These are phyloP conservation scores for Lepilemur ruficaudatus DNA, from an alignment of 2,797 vertebrate genomes.

Conservation along the genomic window DNA sequence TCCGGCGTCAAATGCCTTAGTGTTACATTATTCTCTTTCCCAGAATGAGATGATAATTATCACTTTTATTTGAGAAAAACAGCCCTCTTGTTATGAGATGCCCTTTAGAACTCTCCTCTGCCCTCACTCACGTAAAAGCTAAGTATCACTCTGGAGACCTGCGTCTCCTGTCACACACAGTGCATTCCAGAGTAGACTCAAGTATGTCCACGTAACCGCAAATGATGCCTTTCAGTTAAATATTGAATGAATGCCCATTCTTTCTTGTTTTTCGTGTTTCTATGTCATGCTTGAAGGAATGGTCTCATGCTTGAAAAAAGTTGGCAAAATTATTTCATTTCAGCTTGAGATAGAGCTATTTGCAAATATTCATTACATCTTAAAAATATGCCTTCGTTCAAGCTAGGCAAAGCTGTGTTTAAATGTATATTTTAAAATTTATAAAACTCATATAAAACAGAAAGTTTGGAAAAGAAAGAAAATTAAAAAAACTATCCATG, in stretches of 20 bases:
- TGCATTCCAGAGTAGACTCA: constrained; percentile 34
- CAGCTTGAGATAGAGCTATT: constrained; percentile 9
- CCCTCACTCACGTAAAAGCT: neutral
- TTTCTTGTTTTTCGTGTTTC: constrained; percentile 16
- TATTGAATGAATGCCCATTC: constrained; percentile 31
- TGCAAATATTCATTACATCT: neutral
- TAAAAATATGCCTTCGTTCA: neutral
- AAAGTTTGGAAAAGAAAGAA: neutral
- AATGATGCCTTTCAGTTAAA: constrained; percentile 15
- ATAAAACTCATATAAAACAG: neutral
- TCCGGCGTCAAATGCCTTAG: neutral
- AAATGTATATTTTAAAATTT: neutral
- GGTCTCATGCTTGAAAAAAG: neutral
- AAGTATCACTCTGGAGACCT: neutral
- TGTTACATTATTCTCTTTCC: neutral
- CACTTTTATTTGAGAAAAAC: constrained; percentile 58
- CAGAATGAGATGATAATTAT: neutral
- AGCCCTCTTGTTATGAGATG: constrained; percentile 43
- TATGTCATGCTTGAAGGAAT: neutral
- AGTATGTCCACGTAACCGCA: neutral
- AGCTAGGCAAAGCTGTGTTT: neutral
- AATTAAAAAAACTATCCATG: neutral
- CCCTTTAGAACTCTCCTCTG: constrained; percentile 40
- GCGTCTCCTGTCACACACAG: neutral
- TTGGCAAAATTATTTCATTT: constrained; percentile 20